A percentile compares a stretch with the other conserved stretches of the same genome.
Evolutionary conservation across 2,888 invertebrate genomes (phyloP).

Genomic region (Polydrusus tereticollis): DNA sequence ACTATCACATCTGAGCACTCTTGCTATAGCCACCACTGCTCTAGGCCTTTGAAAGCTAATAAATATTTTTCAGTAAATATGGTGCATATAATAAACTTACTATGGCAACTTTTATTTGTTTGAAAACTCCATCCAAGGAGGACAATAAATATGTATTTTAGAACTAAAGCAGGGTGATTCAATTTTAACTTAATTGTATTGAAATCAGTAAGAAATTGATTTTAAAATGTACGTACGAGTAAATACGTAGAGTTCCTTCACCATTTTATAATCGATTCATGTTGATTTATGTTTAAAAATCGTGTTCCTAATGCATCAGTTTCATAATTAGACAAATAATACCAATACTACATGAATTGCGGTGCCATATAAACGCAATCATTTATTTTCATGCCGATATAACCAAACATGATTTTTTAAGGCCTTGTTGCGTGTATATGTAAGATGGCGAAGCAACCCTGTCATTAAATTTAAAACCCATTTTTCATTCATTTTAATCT

Average conservation of each 20-base stretch:
- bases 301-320: too few species aligned
- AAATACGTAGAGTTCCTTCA: neutral
- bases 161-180: conserved; percentile 22
- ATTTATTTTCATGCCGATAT: too few species aligned
- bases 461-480: neutral
- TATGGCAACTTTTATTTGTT: conserved; percentile 4
- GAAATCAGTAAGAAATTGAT: neutral
- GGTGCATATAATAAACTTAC: neutral
- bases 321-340: too few species aligned
- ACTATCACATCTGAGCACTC: too few species aligned
- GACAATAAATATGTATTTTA: conserved; percentile 34
- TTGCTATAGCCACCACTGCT: neutral
- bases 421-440: too few species aligned
- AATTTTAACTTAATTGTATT: neutral
- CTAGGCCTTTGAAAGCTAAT: conserved; percentile 7
- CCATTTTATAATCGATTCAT: too few species aligned
- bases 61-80: conserved; percentile 20
- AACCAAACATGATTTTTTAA: too few species aligned
- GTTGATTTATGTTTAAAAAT: too few species aligned
- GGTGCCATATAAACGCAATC: too few species aligned
- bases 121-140: conserved; percentile 35
- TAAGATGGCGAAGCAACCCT: too few species aligned
- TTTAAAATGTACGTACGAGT: neutral
- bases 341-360: too few species aligned
- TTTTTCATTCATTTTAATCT: neutral